Base-by-base conservation (phyloP, 1,140 invertebrate genomes). In the Stenopsyche tienmushanensis region DNA sequence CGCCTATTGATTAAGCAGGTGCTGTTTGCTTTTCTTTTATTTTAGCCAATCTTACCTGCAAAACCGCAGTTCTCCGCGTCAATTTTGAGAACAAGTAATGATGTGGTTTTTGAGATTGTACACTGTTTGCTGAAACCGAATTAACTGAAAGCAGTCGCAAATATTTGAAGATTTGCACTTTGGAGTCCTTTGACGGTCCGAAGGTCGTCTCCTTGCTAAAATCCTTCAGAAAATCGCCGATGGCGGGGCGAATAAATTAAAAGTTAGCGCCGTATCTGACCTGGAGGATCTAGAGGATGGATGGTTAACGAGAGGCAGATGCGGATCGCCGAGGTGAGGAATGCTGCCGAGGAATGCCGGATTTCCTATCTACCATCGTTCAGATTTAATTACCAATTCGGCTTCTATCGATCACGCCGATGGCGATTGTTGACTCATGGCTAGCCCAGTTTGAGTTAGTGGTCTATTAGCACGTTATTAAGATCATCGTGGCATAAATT, bases 331-430 rank as follows among this genome's bases (percentile, higher is more conserved):
- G 13, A 34, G 5, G 29, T 7, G 29, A 39, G 66, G 66, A 67
- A 67, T 66, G 64, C 49, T 18, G 53, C 34, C 64, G 9, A 44
- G 41, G 64, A 58, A 66, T 67, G 41, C 66, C 66, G 66, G 66
- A 67, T 67, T 67, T 67, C 66, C 66, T 67, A 63, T 62, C 65
- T 1, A 42, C 24, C 41, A 44, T 26, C 45, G 9, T 21, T 47
- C 42, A 39, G 26, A 52, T 67, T 59, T 67, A 62, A 63, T 52
- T 52, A 45, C 41, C 34, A 15, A 62, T 54, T 44, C 39, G 23
- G n/a, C n/a, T n/a, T n/a, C n/a, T n/a, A n/a, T n/a, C n/a, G 15
- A 45, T 18, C 53, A 55, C 41, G 13, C 53, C 53, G 9, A 8
- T 5, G 5, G 25, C 52, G 47, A 13, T 1, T 29, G 53, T 45